Evolutionary conservation across 2,113 vertebrate species (phyloP), one percentile per base, ranked within the genome.

Genomic region (Mirza zaza): DNA sequence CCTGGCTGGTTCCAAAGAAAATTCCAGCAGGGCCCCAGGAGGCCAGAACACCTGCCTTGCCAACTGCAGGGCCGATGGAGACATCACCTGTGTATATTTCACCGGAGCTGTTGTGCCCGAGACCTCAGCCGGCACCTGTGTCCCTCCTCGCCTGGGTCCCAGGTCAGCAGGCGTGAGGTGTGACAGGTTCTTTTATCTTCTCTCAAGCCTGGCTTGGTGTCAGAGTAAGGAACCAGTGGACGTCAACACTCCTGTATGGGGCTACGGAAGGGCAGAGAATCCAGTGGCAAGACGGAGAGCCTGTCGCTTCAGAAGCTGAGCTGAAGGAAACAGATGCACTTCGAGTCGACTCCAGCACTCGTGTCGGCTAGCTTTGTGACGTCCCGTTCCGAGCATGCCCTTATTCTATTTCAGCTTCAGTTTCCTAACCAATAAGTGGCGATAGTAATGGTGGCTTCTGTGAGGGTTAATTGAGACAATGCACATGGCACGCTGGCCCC

Each of bases 1-100:
- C 0, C 21, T 92, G 14, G 0, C 6, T 89, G 52, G 18, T 83
- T 95, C 95, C 29, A 14, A 32, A 83, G 92, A 73, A 68, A 82
- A 13, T 39, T 71, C 95, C 84, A 50, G 21, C 7, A 70, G 85
- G 0, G 32, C 71, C 79, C 25, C 48, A 76, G 0, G 92, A 80
- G 90, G 93, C 92, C 93, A 91, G 87, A 80, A n/a, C 96, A 97
- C 91, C 94, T 98, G 97, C 83, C 96, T 67, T 73, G 82, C 81
- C 63, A 92, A 21, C 92, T 52, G 0, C 0, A 17, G 5, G 73
- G 39, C 20, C 25, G 11, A 27, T 6, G 50, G 84, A 32, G 92
- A 91, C 25, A 0, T 87, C 88, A 75, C 81, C 75, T 29, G 25
- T 11, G 14, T 42, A 14, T 11, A 48, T 2, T 68, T 6, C 36